Evolutionary conservation across 1,140 invertebrate genomes (phyloP).

Genomic region (Hypsibius dujardini): DNA sequence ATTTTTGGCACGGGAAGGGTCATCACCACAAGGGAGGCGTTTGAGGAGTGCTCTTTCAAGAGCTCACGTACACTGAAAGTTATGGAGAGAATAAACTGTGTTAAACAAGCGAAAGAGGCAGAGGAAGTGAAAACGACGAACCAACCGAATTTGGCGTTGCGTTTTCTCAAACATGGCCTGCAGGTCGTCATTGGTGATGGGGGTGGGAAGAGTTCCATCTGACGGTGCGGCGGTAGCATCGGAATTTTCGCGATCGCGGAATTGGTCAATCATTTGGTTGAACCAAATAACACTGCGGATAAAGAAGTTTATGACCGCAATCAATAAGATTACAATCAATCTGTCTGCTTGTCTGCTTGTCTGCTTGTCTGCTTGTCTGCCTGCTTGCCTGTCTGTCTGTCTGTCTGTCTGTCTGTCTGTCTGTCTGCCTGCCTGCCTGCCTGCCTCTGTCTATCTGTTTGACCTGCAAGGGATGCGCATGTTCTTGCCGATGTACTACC

Average conservation of each 20-base stretch:
- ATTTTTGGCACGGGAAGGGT: slow-evolving; percentile 12
- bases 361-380: no score
- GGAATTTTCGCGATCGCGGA: background rate
- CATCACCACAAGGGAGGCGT: slow-evolving; percentile 72
- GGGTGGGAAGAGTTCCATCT: slow-evolving; percentile 23
- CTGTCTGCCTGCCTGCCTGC: no score
- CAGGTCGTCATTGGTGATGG: slow-evolving; percentile 1
- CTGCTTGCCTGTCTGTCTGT: no score
- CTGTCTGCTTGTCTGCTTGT: background rate
- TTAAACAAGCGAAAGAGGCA: background rate
- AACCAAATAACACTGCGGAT: slow-evolving; percentile 39
- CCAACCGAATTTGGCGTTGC: slow-evolving; percentile 2
- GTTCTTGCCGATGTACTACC: no score
- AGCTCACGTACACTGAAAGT: slow-evolving; percentile 51
- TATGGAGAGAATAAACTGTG: background rate
- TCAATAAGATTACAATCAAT: slow-evolving; percentile 22
- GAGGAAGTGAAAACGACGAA: background rate
- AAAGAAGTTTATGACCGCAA: slow-evolving; percentile 19
- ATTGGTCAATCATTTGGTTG: slow-evolving; percentile 26
- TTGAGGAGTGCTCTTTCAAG: slow-evolving; percentile 56
- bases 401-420: no score
- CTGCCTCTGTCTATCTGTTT: no score
- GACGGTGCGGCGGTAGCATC: background rate
- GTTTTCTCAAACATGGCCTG: background rate
- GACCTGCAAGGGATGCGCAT: no score